Evolutionary conservation across 2,113 vertebrate genomes (phyloP).

Genomic region (Cygnus atratus): DNA sequence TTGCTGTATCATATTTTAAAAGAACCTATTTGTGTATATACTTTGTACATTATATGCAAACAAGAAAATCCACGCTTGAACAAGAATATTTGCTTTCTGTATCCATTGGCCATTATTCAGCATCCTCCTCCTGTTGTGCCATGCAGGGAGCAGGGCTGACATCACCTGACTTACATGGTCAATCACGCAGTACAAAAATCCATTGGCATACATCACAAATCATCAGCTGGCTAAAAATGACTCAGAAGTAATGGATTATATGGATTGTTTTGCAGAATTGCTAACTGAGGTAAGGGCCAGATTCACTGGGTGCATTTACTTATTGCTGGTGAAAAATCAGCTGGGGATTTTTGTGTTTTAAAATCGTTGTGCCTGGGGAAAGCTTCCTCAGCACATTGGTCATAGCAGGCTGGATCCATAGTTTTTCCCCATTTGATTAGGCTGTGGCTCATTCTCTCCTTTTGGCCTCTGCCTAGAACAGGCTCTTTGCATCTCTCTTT

Average conservation of each 20-base stretch:
- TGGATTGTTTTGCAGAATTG: not conserved
- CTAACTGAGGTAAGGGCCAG: not conserved
- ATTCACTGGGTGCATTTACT: not conserved
- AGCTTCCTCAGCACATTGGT: not conserved
- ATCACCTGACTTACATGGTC: not conserved
- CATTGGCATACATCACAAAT: not conserved
- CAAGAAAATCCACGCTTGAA: not conserved
- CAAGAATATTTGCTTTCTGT: not conserved
- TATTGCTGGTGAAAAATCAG: not conserved
- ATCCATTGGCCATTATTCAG: not conserved
- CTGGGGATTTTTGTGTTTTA: not conserved
- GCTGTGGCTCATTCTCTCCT: not conserved
- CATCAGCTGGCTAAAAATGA: not conserved
- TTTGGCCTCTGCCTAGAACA: not conserved
- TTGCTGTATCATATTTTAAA: not conserved
- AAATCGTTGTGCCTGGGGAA: not conserved
- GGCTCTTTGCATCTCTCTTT: not conserved
- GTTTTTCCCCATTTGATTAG: not conserved
- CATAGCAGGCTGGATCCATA: not conserved
- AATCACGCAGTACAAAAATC: not conserved
- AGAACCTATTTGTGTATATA: not conserved
- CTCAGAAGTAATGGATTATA: not conserved
- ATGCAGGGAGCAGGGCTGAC: rapidly evolving
- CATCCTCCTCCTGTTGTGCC: not conserved
- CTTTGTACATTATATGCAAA: not conserved